Base-by-base conservation (phyloP, 2,113 vertebrate species). In the Pithys albifrons region DNA sequence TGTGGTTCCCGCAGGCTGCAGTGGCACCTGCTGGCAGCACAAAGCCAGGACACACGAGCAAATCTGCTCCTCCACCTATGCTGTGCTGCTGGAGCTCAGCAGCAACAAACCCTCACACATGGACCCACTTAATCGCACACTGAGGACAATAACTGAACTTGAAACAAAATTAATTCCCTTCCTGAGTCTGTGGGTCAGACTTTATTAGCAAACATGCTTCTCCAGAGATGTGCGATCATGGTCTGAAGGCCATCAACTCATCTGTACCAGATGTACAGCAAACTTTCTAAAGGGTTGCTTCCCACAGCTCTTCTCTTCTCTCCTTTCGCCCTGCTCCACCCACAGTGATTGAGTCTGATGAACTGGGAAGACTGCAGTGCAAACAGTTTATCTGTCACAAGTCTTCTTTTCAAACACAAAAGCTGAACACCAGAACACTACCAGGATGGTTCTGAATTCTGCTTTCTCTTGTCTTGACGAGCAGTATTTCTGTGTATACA, bases 381-480 rank as follows among this genome's bases (percentile, higher is more conserved):
- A 66, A 31, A 4, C 0, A 57, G 17, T 17, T 62, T 1, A 45
- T 23, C 62, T 64, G 12, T 19, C 73, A 27, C 0, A 0, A 57
- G 16, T n/a, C 24, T 41, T 28, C 45, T 54, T 70, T 27, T 59
- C 24, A 45, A 84, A 70, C 15, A 54, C 6, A 41, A 45, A 67
- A 64, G 18, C 12, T 28, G 12, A 80, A 76, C 17, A 67, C 10
- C 35, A 67, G 14, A 80, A 64, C 16, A 25, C 24, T 91, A 31
- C 6, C 6, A 46, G 3, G 20, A 29, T 8, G 57, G 61, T 23
- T 51, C 74, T 29, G 25, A 19, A 87, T 55, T 54, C 23, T 29
- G 17, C 48, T 65, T 61, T 59, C 48, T 79, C 37, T 70, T 48
- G 52, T 37, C 58, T 39, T 58, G 12, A 51, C 2, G 0, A 69